Percentiles rank a stretch among this genome's conserved stretches.
phyloP scores from a whole-genome alignment of 2,797 vertebrate species.

The Oceanodroma leucorhoa region DNA sequence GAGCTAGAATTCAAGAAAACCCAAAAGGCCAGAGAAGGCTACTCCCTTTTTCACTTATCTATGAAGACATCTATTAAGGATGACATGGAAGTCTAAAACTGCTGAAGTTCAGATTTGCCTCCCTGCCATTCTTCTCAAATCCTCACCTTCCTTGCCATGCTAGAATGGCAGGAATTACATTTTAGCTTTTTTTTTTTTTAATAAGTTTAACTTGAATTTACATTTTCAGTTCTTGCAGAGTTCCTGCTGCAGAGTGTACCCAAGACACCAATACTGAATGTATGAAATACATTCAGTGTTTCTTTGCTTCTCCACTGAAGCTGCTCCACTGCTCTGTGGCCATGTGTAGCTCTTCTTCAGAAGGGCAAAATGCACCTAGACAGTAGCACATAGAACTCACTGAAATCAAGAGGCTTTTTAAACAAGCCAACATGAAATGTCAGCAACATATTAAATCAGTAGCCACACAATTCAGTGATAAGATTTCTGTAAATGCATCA shows the following conservation, averaged over 20 bases:
- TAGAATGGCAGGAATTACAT: not conserved
- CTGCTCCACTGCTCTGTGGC: not conserved
- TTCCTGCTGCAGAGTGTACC: not conserved
- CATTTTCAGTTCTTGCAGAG: not conserved
- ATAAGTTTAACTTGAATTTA: not conserved
- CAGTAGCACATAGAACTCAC: not conserved
- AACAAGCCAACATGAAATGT: not conserved
- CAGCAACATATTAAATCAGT: not conserved
- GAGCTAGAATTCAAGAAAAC: not conserved
- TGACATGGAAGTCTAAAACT: not conserved
- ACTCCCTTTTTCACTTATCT: not conserved
- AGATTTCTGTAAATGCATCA: not conserved
- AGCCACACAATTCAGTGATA: not conserved
- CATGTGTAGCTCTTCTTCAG: accelerated
- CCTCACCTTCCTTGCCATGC: not conserved
- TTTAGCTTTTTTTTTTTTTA: not conserved
- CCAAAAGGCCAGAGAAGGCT: not conserved
- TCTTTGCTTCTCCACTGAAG: not conserved
- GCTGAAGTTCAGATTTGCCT: not conserved
- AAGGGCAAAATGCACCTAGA: not conserved
- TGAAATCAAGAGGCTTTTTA: not conserved
- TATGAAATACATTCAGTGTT: not conserved
- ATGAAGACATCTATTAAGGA: not conserved
- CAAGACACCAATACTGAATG: not conserved
- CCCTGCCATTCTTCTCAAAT: not conserved